These are phyloP conservation scores for Microplitis demolitor DNA, from an alignment of 1,140 invertebrate genomes.

Conservation along the genomic window DNA sequence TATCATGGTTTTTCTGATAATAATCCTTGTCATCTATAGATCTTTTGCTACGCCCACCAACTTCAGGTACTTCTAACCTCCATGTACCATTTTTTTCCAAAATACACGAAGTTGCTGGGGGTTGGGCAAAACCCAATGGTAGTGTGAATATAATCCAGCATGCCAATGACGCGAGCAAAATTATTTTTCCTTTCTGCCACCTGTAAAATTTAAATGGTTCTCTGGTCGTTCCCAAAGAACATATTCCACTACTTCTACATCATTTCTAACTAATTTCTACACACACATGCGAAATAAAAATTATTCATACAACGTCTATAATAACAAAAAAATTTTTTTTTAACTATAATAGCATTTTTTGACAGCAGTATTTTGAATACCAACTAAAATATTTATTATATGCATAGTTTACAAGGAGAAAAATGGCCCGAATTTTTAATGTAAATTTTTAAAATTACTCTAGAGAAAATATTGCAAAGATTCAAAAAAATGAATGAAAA, in stretches of 20 bases:
- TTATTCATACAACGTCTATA: not conserved
- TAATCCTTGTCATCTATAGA: slow-evolving; percentile 29
- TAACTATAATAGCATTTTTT: not conserved
- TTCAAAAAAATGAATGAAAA: too few relatives aligned
- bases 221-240: slow-evolving; percentile 33
- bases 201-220: slow-evolving; percentile 53
- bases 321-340: too few relatives aligned
- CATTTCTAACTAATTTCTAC: not conserved
- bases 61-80: slow-evolving; percentile 50
- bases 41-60: slow-evolving; percentile 44
- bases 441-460: too few relatives aligned
- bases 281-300: not conserved
- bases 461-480: too few relatives aligned
- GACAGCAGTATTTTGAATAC: not conserved
- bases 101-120: slow-evolving; percentile 87
- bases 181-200: slow-evolving; percentile 83
- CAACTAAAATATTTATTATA: too few relatives aligned
- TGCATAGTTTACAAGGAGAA: not conserved
- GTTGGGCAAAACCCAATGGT: slow-evolving; percentile 92
- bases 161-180: slow-evolving; percentile 88
- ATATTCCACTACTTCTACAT: slow-evolving; percentile 32
- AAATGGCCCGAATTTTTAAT: too few relatives aligned
- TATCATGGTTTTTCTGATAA: slow-evolving; percentile 23
- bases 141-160: slow-evolving; percentile 97
- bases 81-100: slow-evolving; percentile 68